phyloP scores from a whole-genome alignment of 1,140 invertebrate species.

The Drosophila miranda region DNA sequence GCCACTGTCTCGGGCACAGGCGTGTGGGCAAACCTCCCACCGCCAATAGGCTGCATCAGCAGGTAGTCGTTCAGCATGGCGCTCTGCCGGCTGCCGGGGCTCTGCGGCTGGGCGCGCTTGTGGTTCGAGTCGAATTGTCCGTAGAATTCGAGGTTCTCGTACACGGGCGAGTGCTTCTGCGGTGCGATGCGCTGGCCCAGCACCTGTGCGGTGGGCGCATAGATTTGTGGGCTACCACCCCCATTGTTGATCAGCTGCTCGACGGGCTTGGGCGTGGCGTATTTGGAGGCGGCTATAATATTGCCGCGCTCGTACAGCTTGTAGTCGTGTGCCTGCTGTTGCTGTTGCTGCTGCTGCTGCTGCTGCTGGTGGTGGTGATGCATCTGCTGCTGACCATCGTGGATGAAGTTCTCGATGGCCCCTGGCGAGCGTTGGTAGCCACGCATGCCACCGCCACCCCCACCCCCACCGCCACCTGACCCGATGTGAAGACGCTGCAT shows the following conservation, averaged over 20 bases:
- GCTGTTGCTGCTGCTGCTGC: conserved; percentile 30
- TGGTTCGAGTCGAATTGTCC: conserved; percentile 82
- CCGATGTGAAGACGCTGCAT: conserved; percentile 77
- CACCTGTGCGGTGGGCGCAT: conserved; percentile 64
- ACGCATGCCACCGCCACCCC: not conserved
- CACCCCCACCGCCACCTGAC: conserved; percentile 8
- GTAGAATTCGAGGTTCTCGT: conserved; percentile 92
- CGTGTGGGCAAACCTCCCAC: conserved; percentile 75
- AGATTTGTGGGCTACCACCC: conserved; percentile 56
- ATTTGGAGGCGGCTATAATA: conserved; percentile 89
- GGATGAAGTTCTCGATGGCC: conserved; percentile 64
- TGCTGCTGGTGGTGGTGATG: conserved; percentile 45
- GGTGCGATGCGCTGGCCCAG: conserved; percentile 64
- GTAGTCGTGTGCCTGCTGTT: conserved; percentile 82
- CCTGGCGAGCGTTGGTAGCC: conserved; percentile 57
- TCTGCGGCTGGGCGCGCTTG: conserved; percentile 83
- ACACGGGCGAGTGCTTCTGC: conserved; percentile 86
- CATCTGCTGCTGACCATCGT: conserved; percentile 40
- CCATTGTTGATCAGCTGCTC: conserved; percentile 81
- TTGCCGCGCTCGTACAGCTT: conserved; percentile 85
- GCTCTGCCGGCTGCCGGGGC: conserved; percentile 66
- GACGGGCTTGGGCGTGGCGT: conserved; percentile 87
- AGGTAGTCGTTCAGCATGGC: conserved; percentile 65
- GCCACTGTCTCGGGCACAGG: conserved; percentile 63
- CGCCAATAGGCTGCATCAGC: conserved; percentile 60